Conservation (phyloP, 2,797 vertebrate species). For the Odontamblyopus rebecca region DNA sequence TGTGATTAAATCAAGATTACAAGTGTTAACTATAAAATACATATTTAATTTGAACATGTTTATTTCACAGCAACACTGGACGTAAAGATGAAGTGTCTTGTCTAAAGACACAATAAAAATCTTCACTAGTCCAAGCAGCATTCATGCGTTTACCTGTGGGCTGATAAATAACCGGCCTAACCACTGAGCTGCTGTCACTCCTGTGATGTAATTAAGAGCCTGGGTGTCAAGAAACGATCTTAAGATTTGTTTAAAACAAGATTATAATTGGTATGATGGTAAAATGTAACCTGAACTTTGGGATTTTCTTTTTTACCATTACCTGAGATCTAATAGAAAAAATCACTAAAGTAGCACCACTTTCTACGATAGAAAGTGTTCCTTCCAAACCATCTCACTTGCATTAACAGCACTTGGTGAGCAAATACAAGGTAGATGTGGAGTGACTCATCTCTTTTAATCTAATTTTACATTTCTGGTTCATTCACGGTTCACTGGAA, state of each 20-base stretch:
- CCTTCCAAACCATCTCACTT: neutral
- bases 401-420: neutral
- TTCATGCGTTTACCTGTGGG: neutral
- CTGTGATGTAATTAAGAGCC: neutral
- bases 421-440: neutral
- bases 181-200: neutral
- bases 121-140: no score
- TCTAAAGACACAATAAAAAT: no score
- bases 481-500: neutral
- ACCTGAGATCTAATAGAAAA: neutral
- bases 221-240: neutral
- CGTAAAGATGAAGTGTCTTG: no score
- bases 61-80: no score
- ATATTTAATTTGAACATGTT: no score
- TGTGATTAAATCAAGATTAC: no score
- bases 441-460: conserved; percentile 4
- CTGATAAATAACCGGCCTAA: neutral
- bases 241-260: neutral
- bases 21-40: no score
- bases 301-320: neutral
- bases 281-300: neutral
- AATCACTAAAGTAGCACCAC: neutral
- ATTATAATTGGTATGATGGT: neutral
- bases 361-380: neutral
- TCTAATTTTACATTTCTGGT: conserved; percentile 6